These are phyloP conservation scores for Enteromius fasciolatus DNA, from an alignment of 2,797 vertebrate species.

Conservation along the genomic window DNA sequence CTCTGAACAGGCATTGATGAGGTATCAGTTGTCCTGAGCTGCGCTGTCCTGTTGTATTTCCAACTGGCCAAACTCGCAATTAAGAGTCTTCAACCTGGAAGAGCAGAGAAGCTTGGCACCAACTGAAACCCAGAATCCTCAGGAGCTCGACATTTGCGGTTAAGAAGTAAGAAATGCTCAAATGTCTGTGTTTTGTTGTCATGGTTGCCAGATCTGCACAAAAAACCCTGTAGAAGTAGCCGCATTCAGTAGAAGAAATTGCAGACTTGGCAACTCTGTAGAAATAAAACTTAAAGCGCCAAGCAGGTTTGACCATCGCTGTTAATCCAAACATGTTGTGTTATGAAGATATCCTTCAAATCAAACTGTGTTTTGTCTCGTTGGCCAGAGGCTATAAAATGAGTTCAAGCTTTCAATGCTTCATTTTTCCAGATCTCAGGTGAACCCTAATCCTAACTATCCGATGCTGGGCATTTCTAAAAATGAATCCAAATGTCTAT, in stretches of 20 bases:
- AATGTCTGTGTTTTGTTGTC: not conserved
- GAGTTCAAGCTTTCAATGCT: not conserved
- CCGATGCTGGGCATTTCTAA: not conserved
- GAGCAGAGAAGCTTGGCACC: slow-evolving; percentile 43
- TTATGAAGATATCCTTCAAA: not conserved
- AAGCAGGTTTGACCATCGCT: not conserved
- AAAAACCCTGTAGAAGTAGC: not conserved
- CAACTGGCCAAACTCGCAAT: slow-evolving; percentile 66
- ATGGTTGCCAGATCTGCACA: not conserved
- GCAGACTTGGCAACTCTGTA: not conserved
- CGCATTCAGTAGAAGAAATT: not conserved
- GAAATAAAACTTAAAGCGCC: not conserved
- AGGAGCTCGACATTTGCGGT: slow-evolving; percentile 13
- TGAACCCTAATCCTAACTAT: slow-evolving; percentile 21
- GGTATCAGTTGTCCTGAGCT: slow-evolving; percentile 40
- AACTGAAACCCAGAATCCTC: slow-evolving; percentile 8
- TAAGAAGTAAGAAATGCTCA: not conserved
- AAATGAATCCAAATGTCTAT: slow-evolving; percentile 9
- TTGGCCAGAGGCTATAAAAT: not conserved
- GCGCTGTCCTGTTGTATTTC: slow-evolving; percentile 69
- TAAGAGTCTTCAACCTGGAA: slow-evolving; percentile 62
- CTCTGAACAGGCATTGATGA: slow-evolving; percentile 28
- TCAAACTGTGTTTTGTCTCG: not conserved
- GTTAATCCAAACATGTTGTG: not conserved
- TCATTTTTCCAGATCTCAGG: not conserved